A percentile compares a stretch with the other conserved stretches of the same genome.
Evolutionary conservation across 2,113 vertebrate species (phyloP).

Genomic region (Apistogramma diplotaenia): DNA sequence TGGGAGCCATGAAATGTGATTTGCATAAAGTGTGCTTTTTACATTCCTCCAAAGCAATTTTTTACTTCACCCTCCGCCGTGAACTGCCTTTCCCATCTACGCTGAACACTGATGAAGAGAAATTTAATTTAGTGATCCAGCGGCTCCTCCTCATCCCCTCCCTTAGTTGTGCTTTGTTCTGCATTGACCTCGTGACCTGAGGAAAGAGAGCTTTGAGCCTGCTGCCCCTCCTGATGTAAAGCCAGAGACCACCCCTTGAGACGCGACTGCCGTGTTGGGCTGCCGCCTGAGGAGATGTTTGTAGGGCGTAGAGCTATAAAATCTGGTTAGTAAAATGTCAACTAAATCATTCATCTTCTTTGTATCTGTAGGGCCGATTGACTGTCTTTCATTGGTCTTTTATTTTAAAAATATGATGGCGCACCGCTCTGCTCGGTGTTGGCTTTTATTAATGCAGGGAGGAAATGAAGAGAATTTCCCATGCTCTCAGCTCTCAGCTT

Average conservation of each 20-base stretch:
- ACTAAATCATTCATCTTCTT: constrained; percentile 6
- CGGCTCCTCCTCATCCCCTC: neutral
- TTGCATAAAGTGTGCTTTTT: neutral
- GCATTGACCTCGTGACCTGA: constrained; percentile 63
- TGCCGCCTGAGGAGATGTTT: neutral
- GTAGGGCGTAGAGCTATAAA: neutral
- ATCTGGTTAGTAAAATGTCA: constrained; percentile 53
- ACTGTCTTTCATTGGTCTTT: constrained; percentile 28
- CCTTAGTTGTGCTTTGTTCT: constrained; percentile 37
- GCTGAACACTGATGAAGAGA: constrained; percentile 22
- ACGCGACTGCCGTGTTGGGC: constrained; percentile 13
- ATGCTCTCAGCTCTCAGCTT: constrained; percentile 34
- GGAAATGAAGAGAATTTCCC: constrained; percentile 44
- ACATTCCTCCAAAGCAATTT: neutral
- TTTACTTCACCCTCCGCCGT: neutral
- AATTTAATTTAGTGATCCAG: constrained; percentile 64
- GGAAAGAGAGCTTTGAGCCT: constrained; percentile 9
- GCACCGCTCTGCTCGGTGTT: neutral
- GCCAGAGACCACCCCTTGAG: constrained; percentile 59
- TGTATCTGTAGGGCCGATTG: constrained; percentile 49
- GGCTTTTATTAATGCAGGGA: constrained; percentile 29
- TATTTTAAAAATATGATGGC: constrained; percentile 19
- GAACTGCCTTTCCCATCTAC: neutral
- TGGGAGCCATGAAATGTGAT: neutral
- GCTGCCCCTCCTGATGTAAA: constrained; percentile 56